These are phyloP conservation scores for Drosophila quinaria DNA, from an alignment of 2,888 invertebrate genomes.

Conservation along the genomic window DNA sequence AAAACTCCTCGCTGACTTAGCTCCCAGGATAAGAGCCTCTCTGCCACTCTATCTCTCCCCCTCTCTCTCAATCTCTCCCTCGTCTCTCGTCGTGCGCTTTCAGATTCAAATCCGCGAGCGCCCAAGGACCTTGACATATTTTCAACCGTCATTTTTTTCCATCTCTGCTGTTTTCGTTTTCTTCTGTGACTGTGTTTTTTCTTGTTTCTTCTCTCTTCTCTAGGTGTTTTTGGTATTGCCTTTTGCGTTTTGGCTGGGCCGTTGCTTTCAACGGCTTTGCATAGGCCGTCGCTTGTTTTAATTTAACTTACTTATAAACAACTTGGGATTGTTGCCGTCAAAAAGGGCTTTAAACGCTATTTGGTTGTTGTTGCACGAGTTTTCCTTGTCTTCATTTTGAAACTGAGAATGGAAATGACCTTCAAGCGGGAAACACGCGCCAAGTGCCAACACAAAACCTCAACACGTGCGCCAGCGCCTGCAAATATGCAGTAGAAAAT, in stretches of 20 bases:
- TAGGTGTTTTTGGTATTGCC: constrained; percentile 49
- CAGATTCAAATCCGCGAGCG: constrained; percentile 62
- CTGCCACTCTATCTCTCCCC: neutral
- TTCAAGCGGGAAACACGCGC: constrained; percentile 62
- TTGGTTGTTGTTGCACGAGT: constrained; percentile 6
- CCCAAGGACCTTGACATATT: constrained; percentile 72
- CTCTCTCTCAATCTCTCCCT: neutral
- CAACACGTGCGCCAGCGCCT: constrained; percentile 60
- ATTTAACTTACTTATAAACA: constrained; percentile 66
- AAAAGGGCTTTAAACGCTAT: constrained; percentile 58
- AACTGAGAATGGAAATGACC: constrained; percentile 62
- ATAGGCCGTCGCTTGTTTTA: constrained; percentile 65
- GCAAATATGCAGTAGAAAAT: constrained; percentile 54
- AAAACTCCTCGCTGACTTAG: constrained; percentile 52
- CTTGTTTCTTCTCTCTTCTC: neutral
- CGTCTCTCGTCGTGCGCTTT: neutral
- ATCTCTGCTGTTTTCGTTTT: constrained; percentile 27
- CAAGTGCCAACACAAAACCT: constrained; percentile 58
- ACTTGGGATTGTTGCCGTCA: constrained; percentile 63
- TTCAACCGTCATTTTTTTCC: constrained; percentile 44
- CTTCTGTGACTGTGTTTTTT: constrained; percentile 1
- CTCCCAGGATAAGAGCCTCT: constrained; percentile 62
- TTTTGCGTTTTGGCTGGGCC: constrained; percentile 31
- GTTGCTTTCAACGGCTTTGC: constrained; percentile 62
- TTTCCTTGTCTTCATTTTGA: constrained; percentile 13